A percentile compares a stretch with the other conserved stretches of the same genome.
Conservation (phyloP, 2,113 vertebrate species). For the Nothobranchius furzeri region DNA sequence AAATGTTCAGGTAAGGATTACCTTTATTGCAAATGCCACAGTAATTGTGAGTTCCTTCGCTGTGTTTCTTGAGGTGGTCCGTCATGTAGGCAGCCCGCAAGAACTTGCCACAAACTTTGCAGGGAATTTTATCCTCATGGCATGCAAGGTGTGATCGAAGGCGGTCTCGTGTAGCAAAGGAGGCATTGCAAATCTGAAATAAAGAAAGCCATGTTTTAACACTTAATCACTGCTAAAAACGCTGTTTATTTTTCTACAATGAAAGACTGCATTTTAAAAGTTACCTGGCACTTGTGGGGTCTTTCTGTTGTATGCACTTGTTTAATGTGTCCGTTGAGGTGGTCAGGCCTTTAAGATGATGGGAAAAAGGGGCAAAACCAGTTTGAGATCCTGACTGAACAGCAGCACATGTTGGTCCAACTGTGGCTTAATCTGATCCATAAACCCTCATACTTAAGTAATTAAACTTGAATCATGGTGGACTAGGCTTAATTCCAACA, state of each 20-base stretch:
- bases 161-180: conserved; percentile 97
- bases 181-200: conserved; percentile 95
- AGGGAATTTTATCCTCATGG: conserved; percentile 98
- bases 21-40: conserved; percentile 99
- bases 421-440: too few relatives aligned
- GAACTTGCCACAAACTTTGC: conserved; percentile 98
- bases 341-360: conserved; percentile 87
- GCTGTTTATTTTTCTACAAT: neutral
- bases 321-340: conserved; percentile 98
- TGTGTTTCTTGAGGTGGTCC: conserved; percentile 98
- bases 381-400: neutral
- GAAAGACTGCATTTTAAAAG: conserved; percentile 6
- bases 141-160: conserved; percentile 97
- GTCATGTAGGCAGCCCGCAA: conserved; percentile 97
- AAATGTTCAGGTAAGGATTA: conserved; percentile 68
- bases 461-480: too few relatives aligned
- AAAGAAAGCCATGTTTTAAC: conserved; percentile 15
- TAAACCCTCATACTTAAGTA: too few relatives aligned
- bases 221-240: neutral
- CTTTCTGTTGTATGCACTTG: conserved; percentile 99
- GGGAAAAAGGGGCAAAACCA: conserved; percentile 1
- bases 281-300: conserved; percentile 99
- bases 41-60: conserved; percentile 97
- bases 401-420: neutral
- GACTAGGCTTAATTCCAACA: too few relatives aligned